These are phyloP conservation scores for Dicyrtoma fusca DNA, from an alignment of 2,888 invertebrate species.

Conservation along the genomic window DNA sequence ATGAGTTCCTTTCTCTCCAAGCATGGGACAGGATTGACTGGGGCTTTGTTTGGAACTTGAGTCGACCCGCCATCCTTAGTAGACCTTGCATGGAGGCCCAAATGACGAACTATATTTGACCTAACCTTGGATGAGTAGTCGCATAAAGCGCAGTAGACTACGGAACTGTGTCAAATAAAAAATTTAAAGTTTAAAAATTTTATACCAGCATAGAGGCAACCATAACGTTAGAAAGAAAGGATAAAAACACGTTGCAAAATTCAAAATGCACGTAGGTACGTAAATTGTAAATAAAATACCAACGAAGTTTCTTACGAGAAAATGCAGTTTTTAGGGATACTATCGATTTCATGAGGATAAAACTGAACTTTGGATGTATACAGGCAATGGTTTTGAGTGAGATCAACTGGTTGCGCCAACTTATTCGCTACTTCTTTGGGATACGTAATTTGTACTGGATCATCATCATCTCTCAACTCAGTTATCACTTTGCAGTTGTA, in stretches of 20 bases:
- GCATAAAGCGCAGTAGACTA: conserved; percentile 57
- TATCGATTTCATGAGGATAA: conserved; percentile 68
- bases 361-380: conserved; percentile 57
- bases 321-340: conserved; percentile 69
- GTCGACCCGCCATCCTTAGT: conserved; percentile 53
- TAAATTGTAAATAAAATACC: too few species aligned
- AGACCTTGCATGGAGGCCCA: conserved; percentile 66
- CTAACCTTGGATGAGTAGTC: conserved; percentile 58
- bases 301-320: conserved; percentile 64
- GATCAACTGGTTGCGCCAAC: conserved; percentile 25
- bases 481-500: conserved; percentile 50
- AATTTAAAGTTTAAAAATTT: too few species aligned
- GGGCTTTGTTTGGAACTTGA: conserved; percentile 66
- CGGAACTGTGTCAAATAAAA: conserved; percentile 39
- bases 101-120: conserved; percentile 71
- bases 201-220: too few species aligned
- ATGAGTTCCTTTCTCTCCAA: conserved; percentile 75
- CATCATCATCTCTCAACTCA: conserved; percentile 44
- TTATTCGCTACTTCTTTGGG: conserved; percentile 53
- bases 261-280: too few species aligned
- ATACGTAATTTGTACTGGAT: conserved; percentile 53
- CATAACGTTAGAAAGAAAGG: too few species aligned
- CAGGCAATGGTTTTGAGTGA: conserved; percentile 43
- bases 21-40: conserved; percentile 81
- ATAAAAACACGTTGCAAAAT: too few species aligned